phyloP scores from a whole-genome alignment of 2,113 vertebrate species.

The Collichthys lucidus region DNA sequence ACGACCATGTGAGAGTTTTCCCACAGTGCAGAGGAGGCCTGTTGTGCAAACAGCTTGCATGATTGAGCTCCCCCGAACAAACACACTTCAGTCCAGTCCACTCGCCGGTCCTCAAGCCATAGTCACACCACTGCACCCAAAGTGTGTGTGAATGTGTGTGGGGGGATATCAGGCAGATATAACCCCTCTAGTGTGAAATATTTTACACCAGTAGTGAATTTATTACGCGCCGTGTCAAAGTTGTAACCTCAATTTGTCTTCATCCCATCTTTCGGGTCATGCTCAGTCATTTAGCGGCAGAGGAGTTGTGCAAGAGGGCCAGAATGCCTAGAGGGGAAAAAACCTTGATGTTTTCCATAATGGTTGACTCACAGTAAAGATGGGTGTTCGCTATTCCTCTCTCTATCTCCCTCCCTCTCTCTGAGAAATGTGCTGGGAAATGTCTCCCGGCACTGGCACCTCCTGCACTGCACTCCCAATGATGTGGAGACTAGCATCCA shows the following conservation, averaged over 20 bases:
- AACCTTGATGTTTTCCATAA: slow-evolving; percentile 61
- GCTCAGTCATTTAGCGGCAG: slow-evolving; percentile 38
- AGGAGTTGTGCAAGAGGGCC: slow-evolving; percentile 57
- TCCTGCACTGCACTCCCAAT: slow-evolving; percentile 37
- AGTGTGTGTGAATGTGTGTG: background rate
- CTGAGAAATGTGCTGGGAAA: slow-evolving; percentile 72
- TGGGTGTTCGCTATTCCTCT: slow-evolving; percentile 39
- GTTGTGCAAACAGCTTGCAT: slow-evolving; percentile 64
- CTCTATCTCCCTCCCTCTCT: background rate
- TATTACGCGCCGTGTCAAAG: slow-evolving; percentile 46
- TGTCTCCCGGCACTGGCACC: slow-evolving; percentile 61
- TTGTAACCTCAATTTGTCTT: slow-evolving; percentile 57
- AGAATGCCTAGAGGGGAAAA: background rate
- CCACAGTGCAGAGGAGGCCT: slow-evolving; percentile 64
- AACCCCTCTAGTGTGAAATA: slow-evolving; percentile 44
- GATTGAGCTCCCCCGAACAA: slow-evolving; percentile 55
- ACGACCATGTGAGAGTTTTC: slow-evolving; percentile 69
- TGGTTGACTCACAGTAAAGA: slow-evolving; percentile 63
- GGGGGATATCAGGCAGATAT: slow-evolving; percentile 1
- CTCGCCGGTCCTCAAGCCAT: slow-evolving; percentile 27
- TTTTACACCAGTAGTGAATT: slow-evolving; percentile 39
- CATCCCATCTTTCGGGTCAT: slow-evolving; percentile 50
- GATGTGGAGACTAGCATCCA: slow-evolving; percentile 33
- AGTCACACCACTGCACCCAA: background rate
- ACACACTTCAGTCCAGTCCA: slow-evolving; percentile 23